These are phyloP conservation scores for Acutogordius australiensis DNA, from an alignment of 2,888 invertebrate species.

Conservation along the genomic window DNA sequence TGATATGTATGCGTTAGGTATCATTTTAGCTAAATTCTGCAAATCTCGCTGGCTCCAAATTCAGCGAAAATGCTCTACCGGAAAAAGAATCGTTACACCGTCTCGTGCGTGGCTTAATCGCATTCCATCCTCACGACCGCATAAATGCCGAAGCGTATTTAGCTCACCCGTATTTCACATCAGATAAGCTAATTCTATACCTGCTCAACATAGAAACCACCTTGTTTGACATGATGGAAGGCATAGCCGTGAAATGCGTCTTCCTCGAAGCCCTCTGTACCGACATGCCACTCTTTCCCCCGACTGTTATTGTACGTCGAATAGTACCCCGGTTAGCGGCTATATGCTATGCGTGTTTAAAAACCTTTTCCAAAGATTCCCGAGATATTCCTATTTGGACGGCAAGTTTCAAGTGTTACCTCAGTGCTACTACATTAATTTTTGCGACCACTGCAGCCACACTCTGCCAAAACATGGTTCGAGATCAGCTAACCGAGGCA, in stretches of 20 bases:
- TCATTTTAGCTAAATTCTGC: no score
- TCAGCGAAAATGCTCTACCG: no score
- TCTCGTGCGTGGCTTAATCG: neutral
- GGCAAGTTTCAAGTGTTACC: no score
- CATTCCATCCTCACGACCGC: neutral
- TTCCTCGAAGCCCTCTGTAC: neutral
- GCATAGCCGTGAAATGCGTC: neutral
- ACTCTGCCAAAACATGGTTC: no score
- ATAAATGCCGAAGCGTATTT: neutral
- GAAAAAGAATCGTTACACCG: no score
- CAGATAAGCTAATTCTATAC: neutral
- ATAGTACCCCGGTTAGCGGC: neutral
- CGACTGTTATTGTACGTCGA: neutral
- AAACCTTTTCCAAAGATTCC: no score
- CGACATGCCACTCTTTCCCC: neutral
- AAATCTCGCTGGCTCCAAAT: no score
- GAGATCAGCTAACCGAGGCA: no score
- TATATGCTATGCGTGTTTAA: neutral
- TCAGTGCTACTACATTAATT: no score
- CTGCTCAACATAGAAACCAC: neutral
- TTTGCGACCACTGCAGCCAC: no score
- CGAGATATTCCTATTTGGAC: no score
- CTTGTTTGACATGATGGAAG: neutral
- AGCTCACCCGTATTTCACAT: neutral
- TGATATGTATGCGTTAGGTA: slow-evolving; percentile 3